Evolutionary conservation across 2,888 invertebrate species (phyloP).

Genomic region (Leptinotarsa rubiginosa): DNA sequence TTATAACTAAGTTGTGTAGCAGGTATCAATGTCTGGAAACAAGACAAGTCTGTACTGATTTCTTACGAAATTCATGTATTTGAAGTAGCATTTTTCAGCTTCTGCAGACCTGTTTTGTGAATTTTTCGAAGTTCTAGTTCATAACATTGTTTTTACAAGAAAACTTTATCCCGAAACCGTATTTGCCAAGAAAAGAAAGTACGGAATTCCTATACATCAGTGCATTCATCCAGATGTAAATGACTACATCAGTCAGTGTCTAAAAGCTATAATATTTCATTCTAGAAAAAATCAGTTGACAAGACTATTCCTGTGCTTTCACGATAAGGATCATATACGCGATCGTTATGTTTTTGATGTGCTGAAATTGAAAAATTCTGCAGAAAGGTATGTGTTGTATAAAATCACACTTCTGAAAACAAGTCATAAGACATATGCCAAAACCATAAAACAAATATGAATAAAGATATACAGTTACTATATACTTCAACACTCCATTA

Average conservation of each 20-base stretch:
- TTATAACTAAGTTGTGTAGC: background rate
- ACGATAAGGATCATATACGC: constrained; percentile 63
- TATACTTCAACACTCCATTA: no score
- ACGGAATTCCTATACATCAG: constrained; percentile 72
- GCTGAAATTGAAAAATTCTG: constrained; percentile 46
- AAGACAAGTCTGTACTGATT: constrained; percentile 5
- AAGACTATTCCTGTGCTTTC: constrained; percentile 68
- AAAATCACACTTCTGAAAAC: background rate
- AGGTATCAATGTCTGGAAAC: background rate
- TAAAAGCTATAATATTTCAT: constrained; percentile 69
- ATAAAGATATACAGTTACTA: no score
- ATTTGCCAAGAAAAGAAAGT: constrained; percentile 74
- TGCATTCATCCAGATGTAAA: constrained; percentile 76
- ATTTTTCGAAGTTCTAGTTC: constrained; percentile 75
- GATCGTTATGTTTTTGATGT: constrained; percentile 69
- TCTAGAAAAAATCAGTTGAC: constrained; percentile 68
- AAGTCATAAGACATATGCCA: no score
- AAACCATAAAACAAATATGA: no score
- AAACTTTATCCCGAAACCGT: constrained; percentile 75
- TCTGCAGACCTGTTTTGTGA: constrained; percentile 71
- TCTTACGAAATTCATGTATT: background rate
- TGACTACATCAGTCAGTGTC: constrained; percentile 71
- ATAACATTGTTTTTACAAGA: constrained; percentile 72
- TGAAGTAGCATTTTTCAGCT: constrained; percentile 17
- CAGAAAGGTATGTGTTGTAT: constrained; percentile 40